Base-by-base conservation (phyloP, 2,797 vertebrate genomes). In the Peromyscus attwateri region DNA sequence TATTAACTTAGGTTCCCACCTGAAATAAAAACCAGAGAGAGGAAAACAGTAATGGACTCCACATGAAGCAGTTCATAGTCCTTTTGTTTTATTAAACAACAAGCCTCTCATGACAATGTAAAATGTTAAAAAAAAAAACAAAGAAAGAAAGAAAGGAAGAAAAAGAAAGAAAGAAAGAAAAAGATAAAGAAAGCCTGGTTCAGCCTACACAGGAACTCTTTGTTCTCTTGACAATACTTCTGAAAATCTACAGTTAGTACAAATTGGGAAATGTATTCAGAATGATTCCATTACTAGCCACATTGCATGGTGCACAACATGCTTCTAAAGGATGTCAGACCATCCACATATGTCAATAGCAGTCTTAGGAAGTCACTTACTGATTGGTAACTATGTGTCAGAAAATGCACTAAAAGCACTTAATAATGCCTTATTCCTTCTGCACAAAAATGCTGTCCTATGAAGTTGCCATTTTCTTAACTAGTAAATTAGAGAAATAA, bases 61-160 rank as follows among this genome's bases (percentile, higher is more conserved):
- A 66, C 40, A 57, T 29, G 1, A n/a, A 75, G 23, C 3, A 27
- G 29, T 21, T 68, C 73, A 68, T 31, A 12, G 23, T 25, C 2
- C 57, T 76, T 57, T 57, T 37, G 21, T 49, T 55, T 64, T n/a
- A 27, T 29, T 57, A 4, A 52, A 14, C 7, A 46, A 81, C 10
- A 68, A 77, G 34, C 31, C 2, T 89, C 21, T 12, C 17, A 80
- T 49, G 66, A 66, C 55, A 85, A 68, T 31, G 0, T 93, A 66
- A 79, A 16, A 60, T 46, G 9, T 55, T n/a, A 40, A 70, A 6
- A 46, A 13, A 1, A 62, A 7, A 49, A 9, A 29, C 16, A 81
- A 8, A 0, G 0, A 37, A 14, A 16, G 3, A 8, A 46, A 46
- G 46, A 46, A 8, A 46, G 5, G 7, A 8, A 46, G 5, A 6